A percentile compares a stretch with the other conserved stretches of the same genome.
Evolutionary conservation across 2,797 vertebrate species (phyloP).

Genomic region (Harpagifer antarcticus): DNA sequence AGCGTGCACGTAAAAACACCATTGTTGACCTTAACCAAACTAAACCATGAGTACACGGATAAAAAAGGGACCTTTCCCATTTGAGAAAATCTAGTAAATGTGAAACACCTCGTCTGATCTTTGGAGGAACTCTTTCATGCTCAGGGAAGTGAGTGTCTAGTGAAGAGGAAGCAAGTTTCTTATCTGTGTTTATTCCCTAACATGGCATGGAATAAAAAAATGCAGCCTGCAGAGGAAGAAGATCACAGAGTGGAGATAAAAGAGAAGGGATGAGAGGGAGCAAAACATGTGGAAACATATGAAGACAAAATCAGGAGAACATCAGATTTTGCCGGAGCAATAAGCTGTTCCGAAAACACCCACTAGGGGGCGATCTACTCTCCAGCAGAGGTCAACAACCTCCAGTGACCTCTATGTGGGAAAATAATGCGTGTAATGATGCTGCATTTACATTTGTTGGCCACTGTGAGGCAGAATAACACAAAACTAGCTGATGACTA

Average conservation of each 20-base stretch:
- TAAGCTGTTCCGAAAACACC: not conserved
- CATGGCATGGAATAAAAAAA: slow-evolving; percentile 46
- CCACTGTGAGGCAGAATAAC: too few species aligned
- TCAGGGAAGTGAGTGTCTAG: not conserved
- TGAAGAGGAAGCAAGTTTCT: slow-evolving; percentile 18
- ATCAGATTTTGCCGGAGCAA: not conserved
- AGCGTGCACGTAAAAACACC: not conserved
- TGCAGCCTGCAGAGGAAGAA: slow-evolving; percentile 6
- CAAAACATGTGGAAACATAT: not conserved
- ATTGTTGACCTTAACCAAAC: not conserved
- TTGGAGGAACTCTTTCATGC: slow-evolving; percentile 19
- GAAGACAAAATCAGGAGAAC: slow-evolving; percentile 19
- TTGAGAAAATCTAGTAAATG: slow-evolving; percentile 4
- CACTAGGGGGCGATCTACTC: slow-evolving; percentile 28
- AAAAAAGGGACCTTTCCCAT: not conserved
- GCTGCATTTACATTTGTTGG: too few species aligned
- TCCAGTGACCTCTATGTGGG: not conserved
- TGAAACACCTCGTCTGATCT: not conserved
- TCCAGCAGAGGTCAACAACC: not conserved
- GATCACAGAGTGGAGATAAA: slow-evolving; percentile 45
- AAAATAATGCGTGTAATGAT: not conserved
- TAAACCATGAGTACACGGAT: not conserved
- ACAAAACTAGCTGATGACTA: too few species aligned
- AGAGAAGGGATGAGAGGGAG: slow-evolving; percentile 36
- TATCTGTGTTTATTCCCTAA: slow-evolving; percentile 45